Evolutionary conservation across 2,113 vertebrate genomes (phyloP), one percentile per base, ranked within the genome.

Genomic region (Malurus cyaneus): DNA sequence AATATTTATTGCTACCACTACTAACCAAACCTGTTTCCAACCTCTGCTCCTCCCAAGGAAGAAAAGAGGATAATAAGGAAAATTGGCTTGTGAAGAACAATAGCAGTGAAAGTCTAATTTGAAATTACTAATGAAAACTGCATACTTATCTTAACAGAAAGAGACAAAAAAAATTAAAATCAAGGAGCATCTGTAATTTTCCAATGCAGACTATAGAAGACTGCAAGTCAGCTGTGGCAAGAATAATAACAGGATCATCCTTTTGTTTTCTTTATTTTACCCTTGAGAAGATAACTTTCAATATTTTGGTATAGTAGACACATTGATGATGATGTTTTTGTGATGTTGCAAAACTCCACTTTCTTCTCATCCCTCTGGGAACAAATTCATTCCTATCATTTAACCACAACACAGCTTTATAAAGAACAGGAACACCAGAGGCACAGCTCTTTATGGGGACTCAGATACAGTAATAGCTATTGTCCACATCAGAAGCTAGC

Each of bases 281-380:
- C 88, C 96, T 96, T 95, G 94, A 96, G 85, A 59, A 91, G 90
- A 96, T 95, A 96, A 96, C 93, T 88, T 96, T 92, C 80, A 70
- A 59, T 89, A 72, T 86, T 96, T 86, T 88, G 47, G 54, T 90
- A 57, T 16, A 79, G 47, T 12, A 82, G 85, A 88, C 76, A 61
- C 25, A 50, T 60, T 2, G 8, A 54, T 41, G 50, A 96, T 80
- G 57, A 46, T 57, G 53, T 65, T 73, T 84, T 62, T 73, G 26
- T 59, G 64, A 54, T 84, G 36, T 92, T 93, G 86, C 88, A 95
- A 73, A 96, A 93, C 41, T 93, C 24, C 19, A 36, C 67, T 88
- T 96, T 91, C 83, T 93, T 78, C 49, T 86, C n/a, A 67, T 65
- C 17, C 41, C 25, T 86, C 41, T 76, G 64, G 82, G 60, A 94